Base-by-base conservation (phyloP, 1,140 invertebrate genomes). In the Drosophila guanche region DNA sequence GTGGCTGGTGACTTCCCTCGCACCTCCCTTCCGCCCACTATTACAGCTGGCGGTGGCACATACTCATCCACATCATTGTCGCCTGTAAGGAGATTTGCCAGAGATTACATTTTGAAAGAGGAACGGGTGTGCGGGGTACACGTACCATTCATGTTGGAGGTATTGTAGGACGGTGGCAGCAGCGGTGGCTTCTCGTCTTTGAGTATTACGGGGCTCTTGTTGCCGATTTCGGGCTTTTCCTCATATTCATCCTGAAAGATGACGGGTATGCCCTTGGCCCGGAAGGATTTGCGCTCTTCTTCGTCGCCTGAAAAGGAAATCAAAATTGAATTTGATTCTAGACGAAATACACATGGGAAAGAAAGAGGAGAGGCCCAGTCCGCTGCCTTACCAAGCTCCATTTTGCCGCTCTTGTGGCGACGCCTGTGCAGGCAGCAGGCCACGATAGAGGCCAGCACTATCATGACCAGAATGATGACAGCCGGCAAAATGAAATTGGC, bases 191-290 rank as follows among this genome's bases (percentile, higher is more conserved):
- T 97, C 89, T 98, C 97, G 73, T 98, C 97, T 73, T 97, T 96
- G 91, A 98, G 94, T 69, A 98, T 98, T 2, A 98, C 95, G 1
- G 97, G 97, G 41, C 95, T 95, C 92, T 98, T 98, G 78, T 97
- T 97, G 27, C 95, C 95, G 29, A 96, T 95, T 91, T 96, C 96
- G 1, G 95, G 96, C 86, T 97, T 96, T 83, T 98, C 97, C 74
- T 98, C 97, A 10, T 98, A 92, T 90, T 99, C 98, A 92, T 99
- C 97, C 91, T 96, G 95, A 91, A 99, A 98, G 74, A 99, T 99
- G 5, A 98, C 96, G 1, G 98, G 98, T 77, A 98, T 86, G 96
- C 46, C 97, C 92, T 97, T 98, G 71, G 95, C 97, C 6, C 97
- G 94, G 92, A 97, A 98, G 53, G 93, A 95, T 91, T 95, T 95